Evolutionary conservation across 2,797 vertebrate species (phyloP).

Genomic region (Chiroxiphia lanceolata): DNA sequence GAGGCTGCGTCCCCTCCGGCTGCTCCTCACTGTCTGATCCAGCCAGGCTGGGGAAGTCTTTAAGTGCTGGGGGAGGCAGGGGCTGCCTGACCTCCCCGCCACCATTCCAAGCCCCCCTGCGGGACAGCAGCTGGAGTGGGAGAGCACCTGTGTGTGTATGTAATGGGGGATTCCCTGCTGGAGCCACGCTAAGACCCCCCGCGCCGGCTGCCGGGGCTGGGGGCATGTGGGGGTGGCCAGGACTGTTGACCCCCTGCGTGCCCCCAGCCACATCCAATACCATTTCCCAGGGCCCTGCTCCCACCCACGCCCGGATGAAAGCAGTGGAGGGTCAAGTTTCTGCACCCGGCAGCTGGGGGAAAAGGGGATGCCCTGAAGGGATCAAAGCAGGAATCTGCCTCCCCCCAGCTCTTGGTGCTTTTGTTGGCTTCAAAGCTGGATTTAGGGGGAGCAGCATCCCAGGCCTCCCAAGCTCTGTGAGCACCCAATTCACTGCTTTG

Average conservation of each 20-base stretch:
- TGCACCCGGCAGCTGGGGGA: not conserved
- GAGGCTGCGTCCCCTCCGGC: fast-evolving
- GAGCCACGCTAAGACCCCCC: slow-evolving; percentile 15
- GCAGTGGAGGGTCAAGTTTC: slow-evolving; percentile 12
- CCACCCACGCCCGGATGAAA: slow-evolving; percentile 32
- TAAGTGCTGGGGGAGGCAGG: not conserved
- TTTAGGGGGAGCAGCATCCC: not conserved
- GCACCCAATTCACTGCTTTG: not conserved
- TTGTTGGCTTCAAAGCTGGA: slow-evolving; percentile 9
- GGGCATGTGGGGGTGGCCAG: not conserved
- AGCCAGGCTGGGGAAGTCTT: not conserved
- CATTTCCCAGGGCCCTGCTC: slow-evolving; percentile 28
- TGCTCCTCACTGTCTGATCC: not conserved
- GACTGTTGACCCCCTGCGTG: fast-evolving
- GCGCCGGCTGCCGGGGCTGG: not conserved
- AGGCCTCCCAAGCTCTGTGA: not conserved
- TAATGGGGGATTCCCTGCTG: slow-evolving; percentile 7
- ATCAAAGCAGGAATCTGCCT: slow-evolving; percentile 43
- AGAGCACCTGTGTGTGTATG: slow-evolving; percentile 55
- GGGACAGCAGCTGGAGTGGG: not conserved
- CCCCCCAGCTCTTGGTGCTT: not conserved
- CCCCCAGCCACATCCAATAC: not conserved
- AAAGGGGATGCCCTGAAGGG: not conserved
- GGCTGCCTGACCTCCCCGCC: not conserved
- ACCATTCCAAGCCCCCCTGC: not conserved